Evolutionary conservation across 1,140 invertebrate species (phyloP).

Genomic region (Heterodera carotae): DNA sequence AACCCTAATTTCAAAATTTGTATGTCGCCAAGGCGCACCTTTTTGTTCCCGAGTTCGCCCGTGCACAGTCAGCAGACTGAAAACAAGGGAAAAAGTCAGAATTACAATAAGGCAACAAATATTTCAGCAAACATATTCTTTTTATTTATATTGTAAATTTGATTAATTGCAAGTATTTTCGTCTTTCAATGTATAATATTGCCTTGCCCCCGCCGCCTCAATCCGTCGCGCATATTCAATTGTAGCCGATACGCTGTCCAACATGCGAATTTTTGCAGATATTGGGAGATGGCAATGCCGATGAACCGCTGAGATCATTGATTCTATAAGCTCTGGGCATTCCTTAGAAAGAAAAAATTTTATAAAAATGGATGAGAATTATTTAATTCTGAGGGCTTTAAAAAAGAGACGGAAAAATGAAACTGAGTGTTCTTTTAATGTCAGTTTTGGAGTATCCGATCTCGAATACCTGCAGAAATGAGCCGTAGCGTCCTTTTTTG

Average conservation of each 20-base stretch:
- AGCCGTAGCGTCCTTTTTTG: constrained; percentile 78
- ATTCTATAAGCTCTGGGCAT: constrained; percentile 56
- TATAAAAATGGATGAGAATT: too few species aligned
- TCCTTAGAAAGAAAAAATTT: constrained; percentile 46
- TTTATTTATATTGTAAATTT: too few species aligned
- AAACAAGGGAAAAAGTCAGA: too few species aligned
- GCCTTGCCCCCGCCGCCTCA: constrained; percentile 81
- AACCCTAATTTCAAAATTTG: constrained; percentile 25
- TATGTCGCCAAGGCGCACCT: constrained; percentile 4
- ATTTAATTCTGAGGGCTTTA: too few species aligned
- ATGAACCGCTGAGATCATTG: constrained; percentile 70
- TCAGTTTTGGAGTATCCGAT: too few species aligned
- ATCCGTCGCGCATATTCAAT: constrained; percentile 90
- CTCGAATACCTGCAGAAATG: constrained; percentile 91
- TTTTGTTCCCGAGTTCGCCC: constrained; percentile 93
- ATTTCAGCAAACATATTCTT: too few species aligned
- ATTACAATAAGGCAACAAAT: too few species aligned
- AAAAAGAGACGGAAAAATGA: too few species aligned
- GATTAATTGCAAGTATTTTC: too few species aligned
- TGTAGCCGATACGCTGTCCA: constrained; percentile 83
- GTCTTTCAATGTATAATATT: background rate
- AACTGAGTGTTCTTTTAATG: too few species aligned
- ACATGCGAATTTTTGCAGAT: constrained; percentile 92
- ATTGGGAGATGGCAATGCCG: constrained; percentile 77
- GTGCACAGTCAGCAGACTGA: constrained; percentile 82